A percentile compares a stretch with the other conserved stretches of the same genome.
Evolutionary conservation across 2,888 invertebrate species (phyloP).

Genomic region (Drosophila setosimentum): DNA sequence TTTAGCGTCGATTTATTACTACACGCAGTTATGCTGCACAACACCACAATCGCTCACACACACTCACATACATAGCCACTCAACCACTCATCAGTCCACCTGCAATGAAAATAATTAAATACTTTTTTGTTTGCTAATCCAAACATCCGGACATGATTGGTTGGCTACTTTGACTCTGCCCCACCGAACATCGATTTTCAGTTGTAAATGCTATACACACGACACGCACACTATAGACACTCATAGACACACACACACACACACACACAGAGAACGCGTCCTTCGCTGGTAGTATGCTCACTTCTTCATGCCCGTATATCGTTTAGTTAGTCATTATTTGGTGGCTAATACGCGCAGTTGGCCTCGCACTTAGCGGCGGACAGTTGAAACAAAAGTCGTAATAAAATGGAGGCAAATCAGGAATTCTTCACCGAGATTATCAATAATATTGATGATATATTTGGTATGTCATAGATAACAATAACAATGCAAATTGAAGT

Average conservation of each 20-base stretch:
- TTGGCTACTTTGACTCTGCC: conserved; percentile 37
- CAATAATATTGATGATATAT: conserved; percentile 83
- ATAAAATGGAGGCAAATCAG: conserved; percentile 74
- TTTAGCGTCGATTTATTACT: conserved; percentile 42
- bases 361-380: conserved; percentile 30
- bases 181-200: conserved; percentile 77
- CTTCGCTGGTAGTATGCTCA: conserved; percentile 35
- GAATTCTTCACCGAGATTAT: conserved; percentile 83
- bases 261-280: conserved; percentile 39
- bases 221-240: conserved; percentile 11
- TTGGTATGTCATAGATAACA: conserved; percentile 76
- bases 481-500: neutral
- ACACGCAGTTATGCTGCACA: conserved; percentile 38
- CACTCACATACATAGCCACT: conserved; percentile 13
- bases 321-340: conserved; percentile 52
- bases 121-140: conserved; percentile 64
- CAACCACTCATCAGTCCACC: conserved; percentile 15
- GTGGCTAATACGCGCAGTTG: conserved; percentile 52
- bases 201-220: conserved; percentile 46
- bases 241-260: conserved; percentile 17
- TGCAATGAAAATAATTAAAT: conserved; percentile 71
- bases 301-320: conserved; percentile 21
- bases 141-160: conserved; percentile 62
- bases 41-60: conserved; percentile 21
- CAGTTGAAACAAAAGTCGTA: conserved; percentile 6